Evolutionary conservation across 2,797 vertebrate genomes (phyloP), one percentile per base, ranked within the genome.

Genomic region (Melanotaenia maccullochi): DNA sequence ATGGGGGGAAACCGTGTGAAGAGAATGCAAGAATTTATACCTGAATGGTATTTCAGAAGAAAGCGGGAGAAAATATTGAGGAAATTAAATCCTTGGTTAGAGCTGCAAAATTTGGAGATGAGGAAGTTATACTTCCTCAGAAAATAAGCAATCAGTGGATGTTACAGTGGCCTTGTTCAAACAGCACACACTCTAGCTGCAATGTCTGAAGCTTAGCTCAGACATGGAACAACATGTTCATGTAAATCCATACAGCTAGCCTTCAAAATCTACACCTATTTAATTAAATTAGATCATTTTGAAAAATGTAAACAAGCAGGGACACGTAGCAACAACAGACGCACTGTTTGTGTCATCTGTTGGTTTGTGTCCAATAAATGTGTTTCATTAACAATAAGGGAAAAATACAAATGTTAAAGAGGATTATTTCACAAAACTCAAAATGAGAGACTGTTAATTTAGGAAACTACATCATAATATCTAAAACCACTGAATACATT

Each of bases 1-100:
- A 52, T 62, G 68, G 69, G 57, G 63, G 69, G 73, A 60, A 68
- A 69, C 25, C 38, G 22, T 16, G 30, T 59, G 32, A 65, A 24
- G 42, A 35, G 38, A 58, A 66, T 38, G 30, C 30, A 35, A 36
- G 36, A 64, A 33, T 33, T 60, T 65, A 73, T 12, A 47, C 35
- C 35, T 38, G 42, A 68, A 65, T 22, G n/a, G 5, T 5, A 22
- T 54, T 65, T 62, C 5, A 60, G n/a, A 25, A 33, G 20, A 12
- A 44, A 49, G 14, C 20, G 5, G 9, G 55, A 32, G 16, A 35
- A 25, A 9, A 20, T 28, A 36, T 28, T 42, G 49, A 44, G 67
- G 22, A 24, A 1, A 38, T 4, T 22, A 38, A 3, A 12, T 22
- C 7, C 20, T 24, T 12, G 22, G 5, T 1, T 12, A 60, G 36